These are phyloP conservation scores for Drosophila sordidula DNA, from an alignment of 2,888 invertebrate genomes.

Conservation along the genomic window DNA sequence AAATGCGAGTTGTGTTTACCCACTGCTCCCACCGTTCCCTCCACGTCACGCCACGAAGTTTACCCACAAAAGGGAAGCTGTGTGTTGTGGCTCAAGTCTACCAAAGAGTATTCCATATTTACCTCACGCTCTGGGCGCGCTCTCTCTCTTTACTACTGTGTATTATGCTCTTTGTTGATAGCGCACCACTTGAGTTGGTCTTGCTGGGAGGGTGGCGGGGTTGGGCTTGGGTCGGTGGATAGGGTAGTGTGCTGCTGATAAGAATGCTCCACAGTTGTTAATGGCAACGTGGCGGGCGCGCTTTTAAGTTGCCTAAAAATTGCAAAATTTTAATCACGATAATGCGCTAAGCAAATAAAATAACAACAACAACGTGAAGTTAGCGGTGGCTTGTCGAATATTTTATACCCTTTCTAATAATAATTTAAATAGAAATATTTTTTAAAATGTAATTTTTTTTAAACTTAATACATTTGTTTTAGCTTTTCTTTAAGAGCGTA, in stretches of 20 bases:
- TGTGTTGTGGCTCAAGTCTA: conserved; percentile 17
- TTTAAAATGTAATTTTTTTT: too few species aligned
- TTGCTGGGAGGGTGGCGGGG: background rate
- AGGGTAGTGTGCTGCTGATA: conserved; percentile 58
- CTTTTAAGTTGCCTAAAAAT: conserved; percentile 46
- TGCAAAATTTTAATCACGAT: conserved; percentile 79
- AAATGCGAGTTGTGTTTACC: conserved; percentile 17
- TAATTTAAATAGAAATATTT: background rate
- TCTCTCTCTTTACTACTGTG: conserved; percentile 30
- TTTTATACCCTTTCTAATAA: background rate
- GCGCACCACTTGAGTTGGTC: conserved; percentile 8
- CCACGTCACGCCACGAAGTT: conserved; percentile 1
- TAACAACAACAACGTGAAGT: conserved; percentile 31
- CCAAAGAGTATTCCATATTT: conserved; percentile 16
- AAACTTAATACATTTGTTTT: too few species aligned
- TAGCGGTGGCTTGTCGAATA: background rate
- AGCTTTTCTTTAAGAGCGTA: too few species aligned
- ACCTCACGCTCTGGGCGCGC: conserved; percentile 4
- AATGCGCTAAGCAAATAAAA: conserved; percentile 59
- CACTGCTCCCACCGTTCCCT: too few species aligned
- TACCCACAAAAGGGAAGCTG: conserved; percentile 32
- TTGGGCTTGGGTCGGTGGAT: background rate
- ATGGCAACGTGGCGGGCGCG: conserved; percentile 50
- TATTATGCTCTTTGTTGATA: conserved; percentile 47
- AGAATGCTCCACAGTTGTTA: conserved; percentile 70